Evolutionary conservation across 2,888 invertebrate species (phyloP).

Genomic region (Desoria tigrina): DNA sequence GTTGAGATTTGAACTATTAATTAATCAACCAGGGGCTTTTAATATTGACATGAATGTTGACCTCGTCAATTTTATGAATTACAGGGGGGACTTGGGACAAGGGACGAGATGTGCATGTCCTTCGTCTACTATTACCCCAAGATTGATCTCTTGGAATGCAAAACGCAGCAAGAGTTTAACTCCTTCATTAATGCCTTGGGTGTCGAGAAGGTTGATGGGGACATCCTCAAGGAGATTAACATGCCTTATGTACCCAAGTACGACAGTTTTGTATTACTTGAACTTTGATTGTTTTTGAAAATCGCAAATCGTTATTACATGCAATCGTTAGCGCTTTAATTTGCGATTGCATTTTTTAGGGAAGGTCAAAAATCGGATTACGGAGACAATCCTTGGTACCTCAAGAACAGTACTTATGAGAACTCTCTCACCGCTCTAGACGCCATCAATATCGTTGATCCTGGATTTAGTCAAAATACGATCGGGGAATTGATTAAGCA

Average conservation of each 20-base stretch:
- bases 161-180: constrained; percentile 80
- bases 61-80: not conserved
- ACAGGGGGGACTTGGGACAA: constrained; percentile 75
- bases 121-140: constrained; percentile 80
- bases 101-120: constrained; percentile 84
- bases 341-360: constrained; percentile 3
- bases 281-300: too few relatives aligned
- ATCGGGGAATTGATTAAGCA: constrained; percentile 29
- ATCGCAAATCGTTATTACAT: too few relatives aligned
- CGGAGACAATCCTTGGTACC: constrained; percentile 23
- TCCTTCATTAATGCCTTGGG: constrained; percentile 81
- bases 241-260: constrained; percentile 36
- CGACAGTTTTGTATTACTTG: too few relatives aligned
- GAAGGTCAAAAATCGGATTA: constrained; percentile 20
- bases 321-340: not conserved
- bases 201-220: constrained; percentile 62
- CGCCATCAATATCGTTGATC: constrained; percentile 25
- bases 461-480: not conserved
- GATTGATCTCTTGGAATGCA: constrained; percentile 75
- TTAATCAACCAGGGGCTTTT: too few relatives aligned
- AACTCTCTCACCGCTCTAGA: constrained; percentile 26
- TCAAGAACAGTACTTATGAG: constrained; percentile 26
- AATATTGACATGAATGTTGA: not conserved
- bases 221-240: constrained; percentile 31
- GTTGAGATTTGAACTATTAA: too few relatives aligned